Evolutionary conservation across 2,797 vertebrate genomes (phyloP), one percentile per base, ranked within the genome.

Genomic region (Aplochiton taeniatus): DNA sequence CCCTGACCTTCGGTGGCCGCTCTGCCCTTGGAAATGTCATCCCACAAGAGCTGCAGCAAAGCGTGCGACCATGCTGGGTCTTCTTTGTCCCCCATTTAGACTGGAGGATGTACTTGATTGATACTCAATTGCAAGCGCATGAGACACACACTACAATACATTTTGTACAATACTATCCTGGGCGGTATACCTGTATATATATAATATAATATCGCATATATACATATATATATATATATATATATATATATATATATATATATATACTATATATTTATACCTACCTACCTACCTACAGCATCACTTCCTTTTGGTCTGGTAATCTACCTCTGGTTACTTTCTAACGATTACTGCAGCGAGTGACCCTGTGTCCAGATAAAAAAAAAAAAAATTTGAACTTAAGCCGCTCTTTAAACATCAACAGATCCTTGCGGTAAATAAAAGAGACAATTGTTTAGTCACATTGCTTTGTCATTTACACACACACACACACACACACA

Each of bases 361-460:
- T 31, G 31, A 31, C 14, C 16, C 48, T 50, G 56, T 43, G 56
- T 69, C 58, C 74, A 83, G 68, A 75, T 52, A 0, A 18, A 78
- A 72, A 68, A n/a, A n/a, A n/a, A n/a, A n/a, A n/a, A n/a, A n/a
- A n/a, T n/a, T n/a, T 69, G 68, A 78, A 80, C 16, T 51, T 46
- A 69, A 79, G 68, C 73, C 65, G 66, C 68, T 42, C 75, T 75
- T 80, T 82, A 79, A 79, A 75, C 81, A 77, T 80, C 76, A 74
- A 59, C 68, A 74, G 75, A 62, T 75, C 72, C 63, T 67, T 20
- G 14, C n/a, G 5, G 70, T 77, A 79, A 83, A 85, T 78, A 83
- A 76, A 65, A 80, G 59, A 74, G 77, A 81, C 74, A 78, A 76
- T 68, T 74, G 70, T 85, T 83, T 82, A 80, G 70, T 78, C 76